Evolutionary conservation across 2,797 vertebrate species (phyloP).

Genomic region (Myotis pilosus): DNA sequence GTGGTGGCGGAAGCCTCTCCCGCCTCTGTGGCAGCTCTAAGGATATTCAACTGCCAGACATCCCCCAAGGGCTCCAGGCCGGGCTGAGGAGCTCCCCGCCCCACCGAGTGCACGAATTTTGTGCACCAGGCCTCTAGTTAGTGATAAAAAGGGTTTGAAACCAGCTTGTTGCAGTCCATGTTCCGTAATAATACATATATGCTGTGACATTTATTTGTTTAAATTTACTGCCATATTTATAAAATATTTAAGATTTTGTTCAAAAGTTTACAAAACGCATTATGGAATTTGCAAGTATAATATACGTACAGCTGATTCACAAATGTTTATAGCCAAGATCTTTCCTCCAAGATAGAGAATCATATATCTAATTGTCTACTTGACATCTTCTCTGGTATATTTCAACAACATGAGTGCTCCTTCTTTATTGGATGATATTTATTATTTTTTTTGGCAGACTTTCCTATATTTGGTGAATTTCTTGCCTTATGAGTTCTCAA

Average conservation of each 20-base stretch:
- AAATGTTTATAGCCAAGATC: neutral
- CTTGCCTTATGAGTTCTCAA: neutral
- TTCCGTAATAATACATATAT: neutral
- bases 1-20: too few species aligned
- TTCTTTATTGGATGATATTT: neutral
- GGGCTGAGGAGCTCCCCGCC: too few species aligned
- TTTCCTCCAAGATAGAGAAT: neutral
- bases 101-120: too few species aligned
- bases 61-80: too few species aligned
- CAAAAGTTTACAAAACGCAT: neutral
- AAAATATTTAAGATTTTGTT: neutral
- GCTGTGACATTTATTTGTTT: neutral
- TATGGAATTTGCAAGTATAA: neutral
- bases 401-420: neutral
- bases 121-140: neutral
- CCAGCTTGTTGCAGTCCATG: neutral
- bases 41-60: too few species aligned
- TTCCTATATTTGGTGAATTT: conserved; percentile 19
- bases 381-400: neutral
- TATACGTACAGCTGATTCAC: neutral
- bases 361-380: neutral
- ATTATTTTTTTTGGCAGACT: neutral
- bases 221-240: neutral
- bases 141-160: neutral
- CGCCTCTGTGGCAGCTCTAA: too few species aligned